These are phyloP conservation scores for Danionella cerebrum DNA, from an alignment of 2,113 vertebrate species.

Conservation along the genomic window DNA sequence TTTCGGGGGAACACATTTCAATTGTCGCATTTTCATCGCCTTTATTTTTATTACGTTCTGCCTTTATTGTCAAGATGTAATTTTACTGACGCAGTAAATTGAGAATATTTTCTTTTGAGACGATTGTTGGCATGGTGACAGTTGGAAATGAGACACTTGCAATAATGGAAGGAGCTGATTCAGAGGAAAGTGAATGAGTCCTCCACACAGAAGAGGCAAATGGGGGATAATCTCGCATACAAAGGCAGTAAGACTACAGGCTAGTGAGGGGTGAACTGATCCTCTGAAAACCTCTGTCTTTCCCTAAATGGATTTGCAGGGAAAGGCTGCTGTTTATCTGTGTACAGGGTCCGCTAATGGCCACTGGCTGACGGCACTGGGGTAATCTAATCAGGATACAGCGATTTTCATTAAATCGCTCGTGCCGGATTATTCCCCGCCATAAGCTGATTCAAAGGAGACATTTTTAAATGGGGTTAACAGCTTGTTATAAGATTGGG, in stretches of 20 bases:
- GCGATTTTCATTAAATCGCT: constrained; percentile 49
- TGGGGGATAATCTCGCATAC: constrained; percentile 28
- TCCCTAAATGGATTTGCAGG: constrained; percentile 46
- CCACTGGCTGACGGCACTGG: constrained; percentile 33
- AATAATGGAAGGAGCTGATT: background rate
- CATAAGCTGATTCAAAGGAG: constrained; percentile 48
- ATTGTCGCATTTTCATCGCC: no score
- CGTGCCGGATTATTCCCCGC: constrained; percentile 44
- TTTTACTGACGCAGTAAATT: no score
- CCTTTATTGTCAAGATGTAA: no score
- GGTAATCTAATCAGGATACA: constrained; percentile 51
- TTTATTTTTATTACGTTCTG: no score
- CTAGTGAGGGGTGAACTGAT: constrained; percentile 17
- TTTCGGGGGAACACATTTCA: no score
- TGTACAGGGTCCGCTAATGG: constrained; percentile 40
- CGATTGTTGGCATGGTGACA: background rate
- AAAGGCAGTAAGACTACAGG: constrained; percentile 17
- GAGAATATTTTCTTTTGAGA: background rate
- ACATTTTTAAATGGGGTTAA: constrained; percentile 53
- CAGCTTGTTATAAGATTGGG: constrained; percentile 47
- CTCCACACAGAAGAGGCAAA: constrained; percentile 19
- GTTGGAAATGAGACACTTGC: background rate
- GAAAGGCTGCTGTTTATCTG: constrained; percentile 41
- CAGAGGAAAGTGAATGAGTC: background rate
- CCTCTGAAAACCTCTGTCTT: constrained; percentile 30